Evolutionary conservation across 1,140 invertebrate genomes (phyloP).

Genomic region (Laodelphax striatellus): DNA sequence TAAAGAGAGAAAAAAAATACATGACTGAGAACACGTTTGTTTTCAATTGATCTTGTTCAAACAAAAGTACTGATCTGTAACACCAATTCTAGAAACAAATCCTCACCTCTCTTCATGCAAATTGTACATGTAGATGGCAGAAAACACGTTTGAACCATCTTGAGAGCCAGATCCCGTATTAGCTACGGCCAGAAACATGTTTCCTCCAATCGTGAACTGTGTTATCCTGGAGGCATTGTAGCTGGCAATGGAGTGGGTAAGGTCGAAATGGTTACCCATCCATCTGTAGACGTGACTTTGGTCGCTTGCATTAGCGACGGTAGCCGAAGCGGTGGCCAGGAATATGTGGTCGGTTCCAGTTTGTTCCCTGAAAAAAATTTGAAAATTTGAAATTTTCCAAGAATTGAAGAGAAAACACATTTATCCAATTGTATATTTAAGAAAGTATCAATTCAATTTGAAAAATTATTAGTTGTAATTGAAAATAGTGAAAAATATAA

Average conservation of each 20-base stretch:
- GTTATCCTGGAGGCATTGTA: constrained; percentile 29
- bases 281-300: constrained; percentile 29
- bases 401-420: no score
- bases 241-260: constrained; percentile 30
- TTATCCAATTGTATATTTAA: no score
- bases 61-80: no score
- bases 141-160: no score
- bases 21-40: no score
- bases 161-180: constrained; percentile 29
- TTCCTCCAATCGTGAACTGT: constrained; percentile 29
- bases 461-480: no score
- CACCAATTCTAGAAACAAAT: no score
- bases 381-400: no score
- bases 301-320: background rate
- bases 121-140: constrained; percentile 12
- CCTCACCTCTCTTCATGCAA: constrained; percentile 26
- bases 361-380: background rate
- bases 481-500: no score
- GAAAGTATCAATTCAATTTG: no score
- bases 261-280: constrained; percentile 39
- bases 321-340: background rate
- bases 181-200: constrained; percentile 33
- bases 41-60: no score
- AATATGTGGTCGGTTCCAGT: background rate
- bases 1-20: no score